Percentiles rank a stretch among this genome's conserved stretches.
Conservation (phyloP, 2,113 vertebrate species). For the Sterna hirundo region DNA sequence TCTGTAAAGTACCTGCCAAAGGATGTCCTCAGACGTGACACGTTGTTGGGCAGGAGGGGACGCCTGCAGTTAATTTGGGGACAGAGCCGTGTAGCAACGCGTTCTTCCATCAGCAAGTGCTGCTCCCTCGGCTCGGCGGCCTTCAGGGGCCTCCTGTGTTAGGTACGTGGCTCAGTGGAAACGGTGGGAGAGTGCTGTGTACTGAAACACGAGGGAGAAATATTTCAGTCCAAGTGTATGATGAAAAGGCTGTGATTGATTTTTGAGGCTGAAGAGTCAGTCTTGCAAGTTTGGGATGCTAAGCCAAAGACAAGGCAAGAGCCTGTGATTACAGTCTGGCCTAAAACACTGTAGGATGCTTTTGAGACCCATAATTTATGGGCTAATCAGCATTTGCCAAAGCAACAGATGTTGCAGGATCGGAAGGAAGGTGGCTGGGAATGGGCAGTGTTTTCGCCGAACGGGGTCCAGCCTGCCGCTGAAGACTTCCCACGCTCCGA, state of each 20-base stretch:
- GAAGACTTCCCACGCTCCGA: not conserved
- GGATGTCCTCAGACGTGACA: not conserved
- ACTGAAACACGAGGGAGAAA: not conserved
- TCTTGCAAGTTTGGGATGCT: not conserved
- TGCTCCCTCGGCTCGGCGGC: not conserved
- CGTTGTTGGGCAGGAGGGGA: not conserved
- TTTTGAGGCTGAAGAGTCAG: not conserved
- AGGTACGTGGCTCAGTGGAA: not conserved
- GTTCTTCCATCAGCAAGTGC: not conserved
- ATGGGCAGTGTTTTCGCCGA: not conserved
- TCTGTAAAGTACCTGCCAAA: not conserved
- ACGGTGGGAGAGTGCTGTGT: not conserved
- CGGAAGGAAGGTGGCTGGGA: not conserved
- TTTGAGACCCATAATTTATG: not conserved
- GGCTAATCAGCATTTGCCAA: not conserved
- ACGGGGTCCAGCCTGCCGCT: not conserved
- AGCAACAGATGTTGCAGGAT: not conserved
- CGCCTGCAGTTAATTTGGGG: fast-evolving
- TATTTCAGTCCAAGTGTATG: not conserved
- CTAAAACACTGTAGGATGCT: not conserved
- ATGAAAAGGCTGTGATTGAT: not conserved
- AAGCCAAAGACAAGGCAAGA: not conserved
- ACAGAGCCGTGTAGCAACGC: not conserved
- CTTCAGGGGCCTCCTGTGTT: not conserved
- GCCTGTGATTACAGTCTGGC: not conserved